Percentiles rank a stretch among this genome's conserved stretches.
These are phyloP conservation scores for Indri indri DNA, from an alignment of 2,113 vertebrate genomes.

Conservation along the genomic window DNA sequence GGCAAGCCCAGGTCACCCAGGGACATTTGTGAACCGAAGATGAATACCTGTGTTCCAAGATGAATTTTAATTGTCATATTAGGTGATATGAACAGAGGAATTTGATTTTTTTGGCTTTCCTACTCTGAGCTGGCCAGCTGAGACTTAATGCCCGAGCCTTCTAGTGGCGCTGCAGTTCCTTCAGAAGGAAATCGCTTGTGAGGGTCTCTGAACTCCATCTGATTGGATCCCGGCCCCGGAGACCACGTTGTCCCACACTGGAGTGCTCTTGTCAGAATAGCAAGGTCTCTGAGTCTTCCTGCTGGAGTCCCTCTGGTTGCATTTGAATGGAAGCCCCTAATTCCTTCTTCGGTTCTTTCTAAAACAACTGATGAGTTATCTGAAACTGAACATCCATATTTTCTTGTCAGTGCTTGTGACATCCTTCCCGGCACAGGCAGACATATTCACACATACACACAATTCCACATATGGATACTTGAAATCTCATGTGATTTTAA, in stretches of 20 bases:
- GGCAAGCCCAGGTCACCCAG: neutral
- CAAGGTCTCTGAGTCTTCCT: neutral
- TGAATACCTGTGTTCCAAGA: neutral
- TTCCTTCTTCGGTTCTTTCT: neutral
- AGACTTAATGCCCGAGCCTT: neutral
- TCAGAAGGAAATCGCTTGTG: neutral
- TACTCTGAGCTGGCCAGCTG: neutral
- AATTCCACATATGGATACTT: too few relatives aligned
- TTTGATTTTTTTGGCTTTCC: neutral
- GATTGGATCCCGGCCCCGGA: too few relatives aligned
- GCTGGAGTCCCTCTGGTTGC: neutral
- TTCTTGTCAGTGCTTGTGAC: neutral
- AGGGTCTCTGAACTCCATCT: neutral
- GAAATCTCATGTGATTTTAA: neutral
- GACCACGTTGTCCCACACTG: too few relatives aligned
- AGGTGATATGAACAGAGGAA: neutral
- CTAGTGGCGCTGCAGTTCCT: neutral
- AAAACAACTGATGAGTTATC: neutral
- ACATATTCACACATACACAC: neutral
- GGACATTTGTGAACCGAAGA: neutral
- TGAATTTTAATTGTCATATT: neutral
- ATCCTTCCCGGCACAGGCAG: neutral
- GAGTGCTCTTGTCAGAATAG: neutral
- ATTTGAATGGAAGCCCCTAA: neutral
- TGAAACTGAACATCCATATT: neutral